phyloP scores from a whole-genome alignment of 2,888 invertebrate species.

The Acanthopleura granulata region DNA sequence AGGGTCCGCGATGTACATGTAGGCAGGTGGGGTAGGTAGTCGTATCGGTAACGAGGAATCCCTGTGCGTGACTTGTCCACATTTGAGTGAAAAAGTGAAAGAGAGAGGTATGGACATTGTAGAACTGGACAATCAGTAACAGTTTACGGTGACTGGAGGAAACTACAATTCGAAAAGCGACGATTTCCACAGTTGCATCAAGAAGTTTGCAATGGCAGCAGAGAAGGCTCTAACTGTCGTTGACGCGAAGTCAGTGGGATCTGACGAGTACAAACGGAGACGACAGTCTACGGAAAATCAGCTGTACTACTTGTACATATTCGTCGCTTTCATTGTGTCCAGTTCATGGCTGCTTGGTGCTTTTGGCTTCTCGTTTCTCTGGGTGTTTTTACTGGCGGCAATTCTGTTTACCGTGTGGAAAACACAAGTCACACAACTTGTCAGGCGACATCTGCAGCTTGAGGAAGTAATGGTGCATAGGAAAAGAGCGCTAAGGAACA shows the following conservation, averaged over 20 bases:
- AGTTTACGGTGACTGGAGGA: no score
- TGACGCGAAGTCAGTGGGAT: slow-evolving; percentile 9
- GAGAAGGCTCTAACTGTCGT: not conserved
- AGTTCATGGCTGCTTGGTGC: slow-evolving; percentile 60
- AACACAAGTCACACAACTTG: slow-evolving; percentile 54
- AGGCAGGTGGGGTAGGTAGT: no score
- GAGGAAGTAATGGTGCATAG: slow-evolving; percentile 69
- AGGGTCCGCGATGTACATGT: no score
- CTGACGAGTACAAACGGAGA: not conserved
- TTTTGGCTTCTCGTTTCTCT: slow-evolving; percentile 58
- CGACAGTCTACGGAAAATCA: slow-evolving; percentile 29
- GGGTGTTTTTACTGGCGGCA: slow-evolving; percentile 61
- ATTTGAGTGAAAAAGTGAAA: no score
- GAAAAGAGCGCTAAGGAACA: slow-evolving; percentile 71
- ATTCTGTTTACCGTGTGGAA: slow-evolving; percentile 64
- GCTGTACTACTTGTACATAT: slow-evolving; percentile 59
- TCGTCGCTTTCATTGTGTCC: slow-evolving; percentile 55
- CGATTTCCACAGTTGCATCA: no score
- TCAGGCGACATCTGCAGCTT: slow-evolving; percentile 53
- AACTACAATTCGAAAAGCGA: no score
- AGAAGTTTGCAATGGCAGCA: no score
- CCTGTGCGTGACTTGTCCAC: no score
- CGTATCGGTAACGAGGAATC: no score
- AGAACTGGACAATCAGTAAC: no score
- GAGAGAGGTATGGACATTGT: no score